Evolutionary conservation across 2,113 vertebrate genomes (phyloP).

Genomic region (Ranitomeya imitator): DNA sequence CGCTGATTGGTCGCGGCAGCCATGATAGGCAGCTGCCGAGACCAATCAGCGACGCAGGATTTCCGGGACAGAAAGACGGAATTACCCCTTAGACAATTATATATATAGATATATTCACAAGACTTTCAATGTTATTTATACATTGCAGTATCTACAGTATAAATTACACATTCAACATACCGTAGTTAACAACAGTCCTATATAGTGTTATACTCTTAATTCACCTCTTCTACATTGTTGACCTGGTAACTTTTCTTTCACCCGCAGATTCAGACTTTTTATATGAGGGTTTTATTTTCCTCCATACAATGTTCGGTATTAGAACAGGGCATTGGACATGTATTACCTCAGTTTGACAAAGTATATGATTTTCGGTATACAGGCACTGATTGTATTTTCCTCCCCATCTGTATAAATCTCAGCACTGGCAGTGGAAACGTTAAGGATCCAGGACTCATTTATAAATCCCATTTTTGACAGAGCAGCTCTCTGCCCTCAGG

Average conservation of each 20-base stretch:
- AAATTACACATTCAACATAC: too few species aligned
- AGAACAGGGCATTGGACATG: not conserved
- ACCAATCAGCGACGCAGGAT: too few species aligned
- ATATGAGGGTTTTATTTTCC: not conserved
- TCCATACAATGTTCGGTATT: not conserved
- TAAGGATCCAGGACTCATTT: slow-evolving; percentile 54
- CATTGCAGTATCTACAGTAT: too few species aligned
- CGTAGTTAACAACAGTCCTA: not conserved
- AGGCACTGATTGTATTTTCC: slow-evolving; percentile 53
- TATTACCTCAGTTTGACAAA: slow-evolving; percentile 48
- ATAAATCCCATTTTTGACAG: slow-evolving; percentile 54
- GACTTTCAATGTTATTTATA: too few species aligned
- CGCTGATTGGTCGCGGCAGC: too few species aligned
- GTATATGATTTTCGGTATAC: slow-evolving; percentile 26
- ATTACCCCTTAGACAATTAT: too few species aligned
- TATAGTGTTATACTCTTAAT: not conserved
- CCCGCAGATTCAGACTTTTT: not conserved
- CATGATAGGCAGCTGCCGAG: too few species aligned
- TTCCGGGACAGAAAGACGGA: too few species aligned
- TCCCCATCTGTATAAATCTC: slow-evolving; percentile 53
- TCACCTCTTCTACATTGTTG: not conserved
- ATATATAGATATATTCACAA: too few species aligned
- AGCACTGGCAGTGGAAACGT: slow-evolving; percentile 38
- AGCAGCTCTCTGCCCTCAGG: slow-evolving; percentile 51
- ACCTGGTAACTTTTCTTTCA: not conserved